These are phyloP conservation scores for Platyura marginata DNA, from an alignment of 1,140 invertebrate species.

Conservation along the genomic window DNA sequence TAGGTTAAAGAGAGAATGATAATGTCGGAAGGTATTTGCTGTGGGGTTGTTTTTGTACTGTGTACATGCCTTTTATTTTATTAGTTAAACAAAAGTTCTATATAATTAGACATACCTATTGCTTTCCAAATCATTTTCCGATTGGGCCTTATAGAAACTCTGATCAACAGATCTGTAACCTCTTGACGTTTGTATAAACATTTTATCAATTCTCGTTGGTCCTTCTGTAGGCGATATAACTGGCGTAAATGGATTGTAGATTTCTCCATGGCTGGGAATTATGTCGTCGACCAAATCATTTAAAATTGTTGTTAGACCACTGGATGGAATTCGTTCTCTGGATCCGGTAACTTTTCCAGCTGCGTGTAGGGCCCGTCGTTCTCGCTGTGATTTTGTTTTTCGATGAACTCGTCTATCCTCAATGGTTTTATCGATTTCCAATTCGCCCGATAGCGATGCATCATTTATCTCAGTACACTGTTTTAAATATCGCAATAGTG, in stretches of 20 bases:
- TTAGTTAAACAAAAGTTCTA: background rate
- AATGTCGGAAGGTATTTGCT: too few species aligned
- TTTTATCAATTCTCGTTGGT: conserved; percentile 23
- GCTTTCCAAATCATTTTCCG: conserved; percentile 5
- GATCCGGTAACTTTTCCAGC: background rate
- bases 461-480: conserved; percentile 25
- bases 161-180: conserved; percentile 17
- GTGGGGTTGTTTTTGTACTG: too few species aligned
- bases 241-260: conserved; percentile 25
- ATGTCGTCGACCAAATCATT: conserved; percentile 24
- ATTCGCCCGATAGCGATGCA: conserved; percentile 21
- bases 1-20: too few species aligned
- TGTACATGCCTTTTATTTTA: too few species aligned
- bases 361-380: conserved; percentile 8
- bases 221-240: conserved; percentile 24
- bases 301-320: conserved; percentile 20
- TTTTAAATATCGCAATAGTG: conserved; percentile 22
- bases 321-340: conserved; percentile 2
- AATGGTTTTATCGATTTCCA: conserved; percentile 22
- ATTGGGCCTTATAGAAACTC: background rate
- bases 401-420: conserved; percentile 23
- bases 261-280: conserved; percentile 19
- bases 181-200: conserved; percentile 25
- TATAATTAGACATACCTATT: conserved; percentile 14
- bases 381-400: conserved; percentile 23